A percentile compares a stretch with the other conserved stretches of the same genome.
phyloP scores from a whole-genome alignment of 2,113 vertebrate genomes.

The Recurvirostra avosetta region DNA sequence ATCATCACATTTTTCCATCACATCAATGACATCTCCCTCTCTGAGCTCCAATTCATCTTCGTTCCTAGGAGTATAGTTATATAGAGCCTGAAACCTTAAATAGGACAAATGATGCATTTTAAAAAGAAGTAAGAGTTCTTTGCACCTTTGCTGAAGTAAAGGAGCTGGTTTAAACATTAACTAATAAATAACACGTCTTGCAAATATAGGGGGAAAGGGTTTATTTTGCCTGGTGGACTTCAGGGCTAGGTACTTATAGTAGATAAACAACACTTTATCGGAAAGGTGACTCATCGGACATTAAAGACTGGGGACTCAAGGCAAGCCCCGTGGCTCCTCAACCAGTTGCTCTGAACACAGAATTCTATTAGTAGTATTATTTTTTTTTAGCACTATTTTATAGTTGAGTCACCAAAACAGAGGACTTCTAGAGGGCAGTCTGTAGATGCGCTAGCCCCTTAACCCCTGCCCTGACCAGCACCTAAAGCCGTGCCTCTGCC shows the following conservation, averaged over 20 bases:
- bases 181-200: neutral
- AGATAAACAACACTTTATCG: neutral
- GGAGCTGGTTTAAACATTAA: neutral
- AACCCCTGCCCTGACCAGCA: no score
- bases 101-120: slow-evolving; percentile 68
- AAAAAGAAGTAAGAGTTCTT: slow-evolving; percentile 31
- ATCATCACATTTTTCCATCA: slow-evolving; percentile 98
- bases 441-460: no score
- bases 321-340: neutral
- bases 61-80: slow-evolving; percentile 95
- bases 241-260: neutral
- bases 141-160: neutral
- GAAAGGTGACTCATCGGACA: neutral
- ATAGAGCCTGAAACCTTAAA: slow-evolving; percentile 93
- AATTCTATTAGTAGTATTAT: neutral
- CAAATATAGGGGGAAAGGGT: neutral
- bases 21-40: slow-evolving; percentile 93
- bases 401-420: no score
- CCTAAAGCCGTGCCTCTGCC: no score
- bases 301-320: neutral
- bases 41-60: slow-evolving; percentile 97
- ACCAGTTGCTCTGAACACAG: neutral
- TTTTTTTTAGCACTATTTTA: neutral
- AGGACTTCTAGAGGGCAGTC: no score
- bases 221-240: neutral